Conservation (phyloP, 2,797 vertebrate species). For the Ceryle rudis region DNA sequence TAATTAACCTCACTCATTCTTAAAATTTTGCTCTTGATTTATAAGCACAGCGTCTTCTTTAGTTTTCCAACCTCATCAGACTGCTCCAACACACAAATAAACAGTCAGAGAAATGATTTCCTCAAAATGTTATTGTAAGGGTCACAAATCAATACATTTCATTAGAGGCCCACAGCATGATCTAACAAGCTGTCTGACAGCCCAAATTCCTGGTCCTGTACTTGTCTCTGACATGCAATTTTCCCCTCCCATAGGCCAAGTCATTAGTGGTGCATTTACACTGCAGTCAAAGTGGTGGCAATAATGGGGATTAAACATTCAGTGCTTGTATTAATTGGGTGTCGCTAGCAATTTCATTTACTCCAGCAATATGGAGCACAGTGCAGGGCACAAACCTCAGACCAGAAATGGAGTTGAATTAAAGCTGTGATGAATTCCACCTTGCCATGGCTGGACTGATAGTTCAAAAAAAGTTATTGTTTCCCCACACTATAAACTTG, state of each 20-base stretch:
- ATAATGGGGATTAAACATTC: constrained; percentile 43
- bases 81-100: constrained; percentile 30
- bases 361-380: neutral
- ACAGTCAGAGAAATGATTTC: constrained; percentile 39
- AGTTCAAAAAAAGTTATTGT: neutral
- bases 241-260: constrained; percentile 35
- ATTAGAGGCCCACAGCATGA: constrained; percentile 39
- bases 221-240: constrained; percentile 31
- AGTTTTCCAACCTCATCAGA: neutral
- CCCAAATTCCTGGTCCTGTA: constrained; percentile 48
- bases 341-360: constrained; percentile 28
- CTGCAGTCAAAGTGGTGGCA: constrained; percentile 55
- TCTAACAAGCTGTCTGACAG: constrained; percentile 37
- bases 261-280: constrained; percentile 31
- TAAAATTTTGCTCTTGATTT: neutral
- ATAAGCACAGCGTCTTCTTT: neutral
- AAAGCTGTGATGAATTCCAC: neutral
- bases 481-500: neutral
- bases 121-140: constrained; percentile 42
- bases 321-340: constrained; percentile 37
- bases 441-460: neutral
- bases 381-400: neutral
- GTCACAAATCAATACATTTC: constrained; percentile 55
- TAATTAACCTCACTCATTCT: neutral
- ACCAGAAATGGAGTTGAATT: neutral